phyloP scores from a whole-genome alignment of 2,797 vertebrate species.

The Phalanger gymnotis region DNA sequence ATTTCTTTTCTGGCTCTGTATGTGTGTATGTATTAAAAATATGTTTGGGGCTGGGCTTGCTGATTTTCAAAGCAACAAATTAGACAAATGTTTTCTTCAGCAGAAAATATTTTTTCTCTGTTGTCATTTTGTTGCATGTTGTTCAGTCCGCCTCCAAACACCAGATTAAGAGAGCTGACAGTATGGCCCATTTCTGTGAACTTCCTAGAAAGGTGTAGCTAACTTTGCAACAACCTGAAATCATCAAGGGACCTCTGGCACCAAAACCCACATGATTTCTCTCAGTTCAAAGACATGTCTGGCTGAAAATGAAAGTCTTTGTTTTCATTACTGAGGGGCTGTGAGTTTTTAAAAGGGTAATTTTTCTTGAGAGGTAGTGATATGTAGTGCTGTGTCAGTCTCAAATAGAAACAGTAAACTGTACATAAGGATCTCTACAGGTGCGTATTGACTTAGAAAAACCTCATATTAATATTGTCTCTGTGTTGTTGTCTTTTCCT shows the following conservation, averaged over 20 bases:
- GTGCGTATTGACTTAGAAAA: background rate
- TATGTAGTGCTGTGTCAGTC: background rate
- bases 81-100: background rate
- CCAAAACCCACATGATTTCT: background rate
- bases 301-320: background rate
- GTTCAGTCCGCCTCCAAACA: background rate
- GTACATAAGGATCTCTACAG: background rate
- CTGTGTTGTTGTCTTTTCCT: background rate
- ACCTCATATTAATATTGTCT: background rate
- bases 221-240: background rate
- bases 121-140: background rate
- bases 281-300: background rate
- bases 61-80: background rate
- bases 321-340: background rate
- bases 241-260: background rate
- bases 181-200: background rate
- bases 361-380: background rate
- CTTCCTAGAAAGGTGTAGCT: background rate
- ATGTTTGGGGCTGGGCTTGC: background rate
- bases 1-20: background rate
- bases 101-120: background rate
- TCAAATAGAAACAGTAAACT: background rate
- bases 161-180: background rate
- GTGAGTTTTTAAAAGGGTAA: background rate
- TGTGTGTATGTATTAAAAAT: constrained; percentile 4